phyloP scores from a whole-genome alignment of 2,888 invertebrate genomes.

The Mesochorus sp. region DNA sequence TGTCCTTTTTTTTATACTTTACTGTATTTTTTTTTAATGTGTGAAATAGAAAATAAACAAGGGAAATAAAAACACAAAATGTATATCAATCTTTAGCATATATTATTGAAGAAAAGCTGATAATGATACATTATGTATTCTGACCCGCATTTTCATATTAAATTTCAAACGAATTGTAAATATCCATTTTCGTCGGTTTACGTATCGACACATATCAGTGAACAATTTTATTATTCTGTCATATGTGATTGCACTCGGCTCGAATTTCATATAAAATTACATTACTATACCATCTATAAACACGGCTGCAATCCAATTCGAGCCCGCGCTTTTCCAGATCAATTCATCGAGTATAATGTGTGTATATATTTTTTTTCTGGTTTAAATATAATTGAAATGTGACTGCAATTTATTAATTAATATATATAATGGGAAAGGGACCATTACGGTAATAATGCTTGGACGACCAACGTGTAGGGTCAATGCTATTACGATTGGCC shows the following conservation, averaged over 20 bases:
- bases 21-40: too few relatives aligned
- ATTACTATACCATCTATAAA: background rate
- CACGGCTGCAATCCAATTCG: background rate
- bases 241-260: slow-evolving; percentile 15
- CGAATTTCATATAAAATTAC: slow-evolving; percentile 36
- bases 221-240: slow-evolving; percentile 32
- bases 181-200: slow-evolving; percentile 15
- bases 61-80: slow-evolving; percentile 36
- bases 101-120: slow-evolving; percentile 6
- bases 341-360: background rate
- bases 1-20: too few relatives aligned
- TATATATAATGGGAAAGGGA: background rate
- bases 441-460: background rate
- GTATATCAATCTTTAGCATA: slow-evolving; percentile 29
- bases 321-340: background rate
- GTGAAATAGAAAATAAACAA: too few relatives aligned
- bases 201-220: background rate
- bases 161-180: background rate
- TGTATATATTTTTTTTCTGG: slow-evolving; percentile 15
- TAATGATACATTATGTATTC: slow-evolving; percentile 37
- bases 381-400: slow-evolving; percentile 14
- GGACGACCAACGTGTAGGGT: background rate
- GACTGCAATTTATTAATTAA: slow-evolving; percentile 9
- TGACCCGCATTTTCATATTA: slow-evolving; percentile 5
- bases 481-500: slow-evolving; percentile 38